These are phyloP conservation scores for Drosophila novamexicana DNA, from an alignment of 1,140 invertebrate genomes.

Conservation along the genomic window DNA sequence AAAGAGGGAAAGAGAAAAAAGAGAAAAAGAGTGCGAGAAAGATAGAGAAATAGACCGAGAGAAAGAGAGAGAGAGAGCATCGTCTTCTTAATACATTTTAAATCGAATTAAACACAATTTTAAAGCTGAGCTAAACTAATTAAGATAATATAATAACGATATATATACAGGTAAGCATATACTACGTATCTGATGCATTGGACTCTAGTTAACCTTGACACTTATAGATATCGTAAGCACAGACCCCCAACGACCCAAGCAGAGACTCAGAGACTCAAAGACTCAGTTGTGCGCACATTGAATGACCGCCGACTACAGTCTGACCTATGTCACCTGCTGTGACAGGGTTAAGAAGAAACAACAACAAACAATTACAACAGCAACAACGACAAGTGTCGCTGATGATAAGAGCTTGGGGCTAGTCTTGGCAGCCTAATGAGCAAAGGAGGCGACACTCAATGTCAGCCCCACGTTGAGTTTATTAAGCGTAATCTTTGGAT, in stretches of 20 bases:
- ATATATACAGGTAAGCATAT: not conserved
- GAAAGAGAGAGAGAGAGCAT: too few relatives aligned
- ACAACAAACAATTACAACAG: not conserved
- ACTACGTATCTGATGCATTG: not conserved
- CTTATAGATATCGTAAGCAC: not conserved
- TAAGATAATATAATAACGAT: not conserved
- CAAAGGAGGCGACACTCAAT: conserved; percentile 18
- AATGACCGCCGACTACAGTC: not conserved
- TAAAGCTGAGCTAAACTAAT: not conserved
- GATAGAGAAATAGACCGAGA: too few relatives aligned
- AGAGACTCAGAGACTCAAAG: too few relatives aligned
- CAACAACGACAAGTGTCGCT: conserved; percentile 14
- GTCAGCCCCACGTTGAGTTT: conserved; percentile 13
- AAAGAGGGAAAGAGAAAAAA: too few relatives aligned
- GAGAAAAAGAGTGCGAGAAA: too few relatives aligned
- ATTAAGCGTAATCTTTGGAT: conserved; percentile 10
- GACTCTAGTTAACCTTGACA: conserved; percentile 28
- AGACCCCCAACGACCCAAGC: not conserved
- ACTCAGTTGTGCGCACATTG: not conserved
- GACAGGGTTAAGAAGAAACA: conserved; percentile 26
- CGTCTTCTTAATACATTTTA: too few relatives aligned
- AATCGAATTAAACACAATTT: too few relatives aligned
- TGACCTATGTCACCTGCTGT: conserved; percentile 22
- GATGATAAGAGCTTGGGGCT: conserved; percentile 34
- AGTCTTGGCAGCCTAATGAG: conserved; percentile 27